Conservation (phyloP, 2,797 vertebrate genomes). For the Coregonus suidteri region DNA sequence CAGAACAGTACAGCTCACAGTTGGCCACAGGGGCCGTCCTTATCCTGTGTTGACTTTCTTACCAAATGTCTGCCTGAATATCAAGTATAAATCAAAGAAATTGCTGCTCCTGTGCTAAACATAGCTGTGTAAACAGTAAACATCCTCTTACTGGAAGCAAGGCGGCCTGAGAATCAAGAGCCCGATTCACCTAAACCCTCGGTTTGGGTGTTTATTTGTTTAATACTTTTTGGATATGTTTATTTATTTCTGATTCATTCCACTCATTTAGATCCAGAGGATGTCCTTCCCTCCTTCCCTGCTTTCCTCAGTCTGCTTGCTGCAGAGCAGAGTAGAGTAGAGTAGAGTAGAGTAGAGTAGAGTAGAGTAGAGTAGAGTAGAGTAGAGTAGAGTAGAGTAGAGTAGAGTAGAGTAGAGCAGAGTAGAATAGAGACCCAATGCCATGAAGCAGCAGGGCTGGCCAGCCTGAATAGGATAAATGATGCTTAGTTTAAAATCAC, state of each 20-base stretch:
- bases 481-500: constrained; percentile 30
- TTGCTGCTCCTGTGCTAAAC: constrained; percentile 60
- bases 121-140: constrained; percentile 53
- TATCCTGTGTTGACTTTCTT: constrained; percentile 43
- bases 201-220: constrained; percentile 60
- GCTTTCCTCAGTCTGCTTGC: constrained; percentile 20
- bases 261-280: constrained; percentile 36
- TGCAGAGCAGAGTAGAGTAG: constrained; percentile 2
- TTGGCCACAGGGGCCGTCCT: neutral
- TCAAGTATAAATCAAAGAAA: constrained; percentile 41
- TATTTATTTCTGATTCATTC: constrained; percentile 45
- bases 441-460: constrained; percentile 12
- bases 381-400: too few species aligned
- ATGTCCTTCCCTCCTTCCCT: constrained; percentile 33
- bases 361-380: too few species aligned
- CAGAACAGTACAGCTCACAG: constrained; percentile 9
- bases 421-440: constrained; percentile 13
- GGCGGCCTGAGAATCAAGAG: constrained; percentile 49
- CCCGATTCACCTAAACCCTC: constrained; percentile 47
- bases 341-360: too few species aligned
- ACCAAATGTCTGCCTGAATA: constrained; percentile 53
- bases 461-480: constrained; percentile 36
- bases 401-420: too few species aligned
- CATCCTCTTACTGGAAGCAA: constrained; percentile 65
- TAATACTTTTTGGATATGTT: constrained; percentile 10